Percentiles rank a stretch among this genome's conserved stretches.
Conservation (phyloP, 2,888 invertebrate genomes). For the Epinotia nisella region DNA sequence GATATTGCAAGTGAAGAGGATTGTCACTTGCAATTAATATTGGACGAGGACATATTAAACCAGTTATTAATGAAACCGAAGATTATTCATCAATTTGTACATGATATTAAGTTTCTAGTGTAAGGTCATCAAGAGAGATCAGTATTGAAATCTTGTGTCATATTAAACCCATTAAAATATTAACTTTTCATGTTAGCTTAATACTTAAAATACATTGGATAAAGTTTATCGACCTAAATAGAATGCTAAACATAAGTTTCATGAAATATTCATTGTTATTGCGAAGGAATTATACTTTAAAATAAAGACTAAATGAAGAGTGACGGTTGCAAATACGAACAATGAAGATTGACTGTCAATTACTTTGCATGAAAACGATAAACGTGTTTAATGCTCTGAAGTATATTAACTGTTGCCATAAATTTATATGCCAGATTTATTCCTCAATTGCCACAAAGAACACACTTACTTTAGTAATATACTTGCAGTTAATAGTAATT, state of each 20-base stretch:
- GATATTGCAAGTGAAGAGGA: constrained; percentile 24
- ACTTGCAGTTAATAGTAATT: not conserved
- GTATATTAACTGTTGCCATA: constrained; percentile 23
- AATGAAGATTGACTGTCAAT: constrained; percentile 43
- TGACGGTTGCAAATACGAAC: constrained; percentile 30
- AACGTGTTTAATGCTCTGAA: constrained; percentile 24
- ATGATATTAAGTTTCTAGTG: not conserved
- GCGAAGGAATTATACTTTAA: constrained; percentile 27
- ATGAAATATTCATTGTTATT: constrained; percentile 29
- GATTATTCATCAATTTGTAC: not conserved
- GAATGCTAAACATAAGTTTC: not conserved
- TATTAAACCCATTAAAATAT: not conserved
- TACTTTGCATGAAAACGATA: constrained; percentile 37
- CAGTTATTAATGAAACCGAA: not conserved
- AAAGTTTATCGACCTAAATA: not conserved
- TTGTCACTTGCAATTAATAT: constrained; percentile 24
- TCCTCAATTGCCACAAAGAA: constrained; percentile 23
- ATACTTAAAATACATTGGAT: not conserved
- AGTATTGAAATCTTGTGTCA: not conserved
- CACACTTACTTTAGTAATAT: not conserved
- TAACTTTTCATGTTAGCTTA: not conserved
- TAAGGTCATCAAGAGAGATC: not conserved
- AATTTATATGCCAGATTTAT: constrained; percentile 34
- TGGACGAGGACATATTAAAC: constrained; percentile 17
- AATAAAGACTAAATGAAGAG: constrained; percentile 28